Base-by-base conservation (phyloP, 2,113 vertebrate species). In the Ondatra zibethicus region DNA sequence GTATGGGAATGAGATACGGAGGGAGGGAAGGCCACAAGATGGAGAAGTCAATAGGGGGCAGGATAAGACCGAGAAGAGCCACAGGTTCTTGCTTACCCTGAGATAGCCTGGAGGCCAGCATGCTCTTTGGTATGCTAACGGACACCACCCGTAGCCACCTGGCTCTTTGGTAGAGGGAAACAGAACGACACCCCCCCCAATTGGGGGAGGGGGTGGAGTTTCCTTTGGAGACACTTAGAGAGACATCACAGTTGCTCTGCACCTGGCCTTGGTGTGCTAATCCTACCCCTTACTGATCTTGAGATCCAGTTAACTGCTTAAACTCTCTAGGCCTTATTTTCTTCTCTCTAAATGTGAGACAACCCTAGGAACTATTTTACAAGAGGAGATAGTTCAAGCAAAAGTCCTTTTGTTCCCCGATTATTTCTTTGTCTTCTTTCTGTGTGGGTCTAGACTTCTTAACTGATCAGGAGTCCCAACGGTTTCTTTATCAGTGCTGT, bases 281-380 rank as follows among this genome's bases (percentile, higher is more conserved):
- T 76, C 36, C 55, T 55, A 55, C 31, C 93, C n/a, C 78, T 89
- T n/a, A 66, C 45, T 66, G 39, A 36, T 55, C 8, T 14, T 68
- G 58, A 82, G 77, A 58, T 47, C 55, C n/a, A 21, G 31, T 10
- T 7, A 89, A 82, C n/a, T 11, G n/a, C 61, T 77, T 52, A 52
- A 89, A 47, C 42, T 61, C 61, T 82, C 50, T 81, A 77, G 55
- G 42, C 4, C 66, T 87, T 27, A 13, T n/a, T 97, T 93, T 36
- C 66, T 88, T 75, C 70, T 65, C 65, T 94, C n/a, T 76, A 77
- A 95, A 89, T 78, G 93, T 82, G 52, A 84, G 85, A 77, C 78
- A 78, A 87, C 25, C 61, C 36, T 36, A 81, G 58, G 9, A 96
- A 52, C 68, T 77, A 19, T 87, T 93, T 96, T 36, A n/a, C 36